phyloP scores from a whole-genome alignment of 2,888 invertebrate genomes.

The Drosophila kuntzei region DNA sequence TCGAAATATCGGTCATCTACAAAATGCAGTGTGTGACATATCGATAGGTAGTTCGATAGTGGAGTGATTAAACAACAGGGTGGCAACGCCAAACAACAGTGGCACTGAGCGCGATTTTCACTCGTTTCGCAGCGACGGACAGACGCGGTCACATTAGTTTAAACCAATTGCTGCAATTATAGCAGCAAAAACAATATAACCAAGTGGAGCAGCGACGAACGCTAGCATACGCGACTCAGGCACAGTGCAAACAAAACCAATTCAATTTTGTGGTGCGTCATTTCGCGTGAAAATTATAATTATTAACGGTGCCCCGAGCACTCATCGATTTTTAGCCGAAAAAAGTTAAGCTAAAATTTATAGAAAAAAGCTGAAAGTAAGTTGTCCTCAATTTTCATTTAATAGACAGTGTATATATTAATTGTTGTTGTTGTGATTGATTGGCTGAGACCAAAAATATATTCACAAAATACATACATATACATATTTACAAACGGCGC shows the following conservation, averaged over 20 bases:
- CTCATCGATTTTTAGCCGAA: conserved; percentile 64
- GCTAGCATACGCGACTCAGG: conserved; percentile 39
- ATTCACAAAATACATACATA: conserved; percentile 21
- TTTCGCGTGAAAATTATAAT: conserved; percentile 30
- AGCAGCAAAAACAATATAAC: conserved; percentile 48
- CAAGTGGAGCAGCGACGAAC: conserved; percentile 40
- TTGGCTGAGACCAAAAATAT: conserved; percentile 16
- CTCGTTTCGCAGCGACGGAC: conserved; percentile 47
- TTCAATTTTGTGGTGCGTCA: conserved; percentile 40
- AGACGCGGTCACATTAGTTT: conserved; percentile 53
- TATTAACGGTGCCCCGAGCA: conserved; percentile 36
- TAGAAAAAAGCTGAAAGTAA: conserved; percentile 52
- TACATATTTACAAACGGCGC: conserved; percentile 19
- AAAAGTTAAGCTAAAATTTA: conserved; percentile 30
- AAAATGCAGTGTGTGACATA: neutral
- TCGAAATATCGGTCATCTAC: neutral
- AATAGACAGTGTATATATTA: conserved; percentile 4
- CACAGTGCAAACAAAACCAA: conserved; percentile 42
- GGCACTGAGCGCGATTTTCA: conserved; percentile 48
- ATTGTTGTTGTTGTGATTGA: conserved; percentile 1
- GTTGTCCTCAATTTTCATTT: conserved; percentile 38
- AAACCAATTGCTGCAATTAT: conserved; percentile 39
- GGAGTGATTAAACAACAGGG: conserved; percentile 1
- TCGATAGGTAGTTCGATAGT: conserved; percentile 28
- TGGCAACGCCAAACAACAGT: conserved; percentile 43